phyloP scores from a whole-genome alignment of 1,140 invertebrate species.

The Nymphalis io region DNA sequence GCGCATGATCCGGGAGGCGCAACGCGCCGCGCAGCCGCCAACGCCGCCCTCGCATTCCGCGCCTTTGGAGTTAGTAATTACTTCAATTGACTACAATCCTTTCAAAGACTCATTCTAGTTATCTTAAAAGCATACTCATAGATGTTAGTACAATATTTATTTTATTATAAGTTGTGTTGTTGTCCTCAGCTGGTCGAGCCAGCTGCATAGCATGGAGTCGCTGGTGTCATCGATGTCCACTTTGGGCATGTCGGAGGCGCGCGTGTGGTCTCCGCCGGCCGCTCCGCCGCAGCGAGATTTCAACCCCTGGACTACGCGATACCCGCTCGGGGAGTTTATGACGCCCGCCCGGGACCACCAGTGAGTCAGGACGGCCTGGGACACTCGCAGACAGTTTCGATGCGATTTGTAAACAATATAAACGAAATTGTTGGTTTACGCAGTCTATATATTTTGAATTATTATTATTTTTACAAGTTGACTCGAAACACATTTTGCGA shows the following conservation, averaged over 20 bases:
- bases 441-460: background rate
- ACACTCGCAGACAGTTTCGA: background rate
- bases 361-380: conserved; percentile 41
- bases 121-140: background rate
- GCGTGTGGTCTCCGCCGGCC: conserved; percentile 29
- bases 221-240: conserved; percentile 52
- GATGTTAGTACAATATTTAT: background rate
- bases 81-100: background rate
- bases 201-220: conserved; percentile 47
- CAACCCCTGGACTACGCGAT: conserved; percentile 69
- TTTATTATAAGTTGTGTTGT: background rate
- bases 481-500: background rate
- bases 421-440: no score
- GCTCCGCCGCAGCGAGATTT: conserved; percentile 49
- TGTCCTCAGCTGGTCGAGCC: conserved; percentile 36
- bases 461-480: background rate
- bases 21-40: conserved; percentile 49
- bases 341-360: conserved; percentile 45
- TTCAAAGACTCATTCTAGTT: no score
- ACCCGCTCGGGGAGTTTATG: conserved; percentile 63
- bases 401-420: background rate
- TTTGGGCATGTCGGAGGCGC: conserved; percentile 27
- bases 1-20: conserved; percentile 71
- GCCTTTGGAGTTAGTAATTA: conserved; percentile 12
- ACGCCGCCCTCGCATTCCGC: conserved; percentile 6